These are phyloP conservation scores for Pantala flavescens DNA, from an alignment of 1,140 invertebrate species.

Conservation along the genomic window DNA sequence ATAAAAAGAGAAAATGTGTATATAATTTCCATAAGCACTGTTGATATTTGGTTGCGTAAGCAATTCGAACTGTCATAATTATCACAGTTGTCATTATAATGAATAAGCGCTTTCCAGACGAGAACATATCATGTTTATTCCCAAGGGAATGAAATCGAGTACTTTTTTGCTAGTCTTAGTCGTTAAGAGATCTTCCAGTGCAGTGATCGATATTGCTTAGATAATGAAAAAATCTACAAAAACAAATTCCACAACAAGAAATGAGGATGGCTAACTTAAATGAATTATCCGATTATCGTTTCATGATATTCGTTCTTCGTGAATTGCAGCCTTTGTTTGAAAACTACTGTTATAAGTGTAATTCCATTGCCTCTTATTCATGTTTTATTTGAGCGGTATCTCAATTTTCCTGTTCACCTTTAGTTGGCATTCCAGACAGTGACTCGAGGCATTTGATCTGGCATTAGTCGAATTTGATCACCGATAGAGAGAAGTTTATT, in stretches of 20 bases:
- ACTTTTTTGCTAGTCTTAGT: constrained; percentile 2
- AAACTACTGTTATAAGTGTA: not conserved
- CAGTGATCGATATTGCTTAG: not conserved
- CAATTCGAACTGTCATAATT: constrained; percentile 9
- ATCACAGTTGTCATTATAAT: constrained; percentile 14
- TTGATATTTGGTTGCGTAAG: constrained; percentile 4
- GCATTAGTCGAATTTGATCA: not conserved
- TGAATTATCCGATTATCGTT: not conserved
- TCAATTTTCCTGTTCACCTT: not conserved
- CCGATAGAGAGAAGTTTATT: not conserved
- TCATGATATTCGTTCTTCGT: not conserved
- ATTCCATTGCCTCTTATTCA: not conserved
- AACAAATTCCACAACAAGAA: not conserved
- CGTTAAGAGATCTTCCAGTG: not conserved
- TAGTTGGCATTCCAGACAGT: constrained; percentile 5
- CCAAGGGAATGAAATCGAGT: not conserved
- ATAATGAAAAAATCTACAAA: not conserved
- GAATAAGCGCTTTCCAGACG: constrained; percentile 14
- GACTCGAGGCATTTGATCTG: not conserved
- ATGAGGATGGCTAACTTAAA: not conserved
- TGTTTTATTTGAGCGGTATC: not conserved
- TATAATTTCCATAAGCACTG: not conserved
- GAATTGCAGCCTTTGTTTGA: not conserved
- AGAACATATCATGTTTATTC: constrained; percentile 16
- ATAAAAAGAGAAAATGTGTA: constrained; percentile 8